Evolutionary conservation across 2,888 invertebrate species (phyloP), one percentile per base, ranked within the genome.

Genomic region (Catonia carolina): DNA sequence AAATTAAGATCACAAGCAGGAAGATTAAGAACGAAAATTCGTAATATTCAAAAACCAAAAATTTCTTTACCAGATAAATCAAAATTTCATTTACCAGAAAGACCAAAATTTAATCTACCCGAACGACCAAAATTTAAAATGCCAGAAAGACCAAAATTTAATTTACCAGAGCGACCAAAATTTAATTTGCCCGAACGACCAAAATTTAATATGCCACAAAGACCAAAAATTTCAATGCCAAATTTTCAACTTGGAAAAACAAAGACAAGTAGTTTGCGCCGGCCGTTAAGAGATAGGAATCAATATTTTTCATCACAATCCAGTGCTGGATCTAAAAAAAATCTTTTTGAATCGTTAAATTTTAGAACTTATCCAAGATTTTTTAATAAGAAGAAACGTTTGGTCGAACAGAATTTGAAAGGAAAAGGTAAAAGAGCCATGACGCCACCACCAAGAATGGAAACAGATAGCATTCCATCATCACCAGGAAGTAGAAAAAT

Each of bases 291-390:
- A 78, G 68, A 77, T 79, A 62, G 69, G 64, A 18, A 64, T 72
- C 58, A 58, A 45, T 41, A 42, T n/a, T 53, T 41, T 18, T 58
- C 58, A 8, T 49, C 53, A 17, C 53, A 52, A n/a, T 37, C 39
- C 12, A 54, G 54, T 18, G 73, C 72, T 20, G 77, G 76, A 47
- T 76, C 78, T 41, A 75, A 76, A 47, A 79, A 78, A 65, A 80
- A 78, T 64, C 75, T 79, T 62, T 85, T 88, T 67, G 81, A 82
- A 51, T 60, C 64, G 18, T 82, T 83, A 68, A 86, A 86, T 71
- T 83, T 86, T 62, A 81, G 82, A 64, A 89, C 90, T 0, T 89
- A 86, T 69, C 90, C 90, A 0, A 79, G 89, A 64, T 78, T 89
- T 37, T 74, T 75, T 61, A 73, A 73, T 15, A 71, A 68, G 36